phyloP scores from a whole-genome alignment of 2,888 invertebrate genomes.

The Marronus borbonicus region DNA sequence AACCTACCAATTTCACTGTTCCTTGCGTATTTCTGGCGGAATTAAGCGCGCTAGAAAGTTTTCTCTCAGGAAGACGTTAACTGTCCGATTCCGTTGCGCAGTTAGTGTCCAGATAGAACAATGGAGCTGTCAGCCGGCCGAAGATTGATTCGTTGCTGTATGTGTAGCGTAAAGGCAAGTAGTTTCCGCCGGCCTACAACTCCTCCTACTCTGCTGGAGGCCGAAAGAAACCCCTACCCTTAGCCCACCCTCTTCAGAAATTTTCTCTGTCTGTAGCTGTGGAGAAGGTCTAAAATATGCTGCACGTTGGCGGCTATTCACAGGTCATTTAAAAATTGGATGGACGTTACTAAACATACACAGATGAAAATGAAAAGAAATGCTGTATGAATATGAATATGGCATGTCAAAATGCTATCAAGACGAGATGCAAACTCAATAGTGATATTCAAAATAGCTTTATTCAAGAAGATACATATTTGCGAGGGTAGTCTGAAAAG shows the following conservation, averaged over 20 bases:
- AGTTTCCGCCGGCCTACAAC: constrained; percentile 97
- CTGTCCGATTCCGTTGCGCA: not conserved
- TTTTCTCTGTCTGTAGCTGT: not conserved
- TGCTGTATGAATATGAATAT: not conserved
- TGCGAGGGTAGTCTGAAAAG: not conserved
- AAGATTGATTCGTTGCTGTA: constrained; percentile 17
- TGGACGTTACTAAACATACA: not conserved
- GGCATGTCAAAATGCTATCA: not conserved
- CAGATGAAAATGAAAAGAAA: not conserved
- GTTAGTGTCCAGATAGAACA: not conserved
- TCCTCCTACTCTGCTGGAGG: constrained; percentile 84
- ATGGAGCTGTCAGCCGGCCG: not conserved
- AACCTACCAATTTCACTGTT: constrained; percentile 7
- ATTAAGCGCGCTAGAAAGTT: not conserved
- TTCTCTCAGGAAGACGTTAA: not conserved
- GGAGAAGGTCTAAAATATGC: not conserved
- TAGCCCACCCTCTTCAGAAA: constrained; percentile 61
- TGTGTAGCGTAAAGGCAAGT: constrained; percentile 77
- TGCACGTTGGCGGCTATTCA: not conserved
- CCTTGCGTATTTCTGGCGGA: not conserved
- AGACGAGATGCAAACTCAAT: not conserved
- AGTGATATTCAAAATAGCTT: not conserved
- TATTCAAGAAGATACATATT: not conserved
- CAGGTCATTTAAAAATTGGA: not conserved
- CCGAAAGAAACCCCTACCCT: constrained; percentile 93